phyloP scores from a whole-genome alignment of 2,797 vertebrate species.

The Nasua narica region DNA sequence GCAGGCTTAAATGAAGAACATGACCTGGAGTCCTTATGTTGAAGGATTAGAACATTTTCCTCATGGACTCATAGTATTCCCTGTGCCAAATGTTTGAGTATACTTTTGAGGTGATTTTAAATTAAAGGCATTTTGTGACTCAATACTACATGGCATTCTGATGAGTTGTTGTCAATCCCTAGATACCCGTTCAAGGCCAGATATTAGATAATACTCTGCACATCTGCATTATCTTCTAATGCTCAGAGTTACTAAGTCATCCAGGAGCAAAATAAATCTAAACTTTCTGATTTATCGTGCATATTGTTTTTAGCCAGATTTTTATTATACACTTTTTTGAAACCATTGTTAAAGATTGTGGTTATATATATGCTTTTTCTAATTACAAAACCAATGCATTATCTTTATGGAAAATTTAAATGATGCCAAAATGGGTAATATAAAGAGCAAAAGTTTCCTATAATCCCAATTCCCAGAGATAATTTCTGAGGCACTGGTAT shows the following conservation, averaged over 20 bases:
- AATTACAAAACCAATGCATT: background rate
- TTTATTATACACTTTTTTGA: background rate
- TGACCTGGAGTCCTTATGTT: constrained; percentile 49
- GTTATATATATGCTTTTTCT: background rate
- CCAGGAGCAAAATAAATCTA: constrained; percentile 23
- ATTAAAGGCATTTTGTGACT: constrained; percentile 66
- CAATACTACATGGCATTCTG: constrained; percentile 68
- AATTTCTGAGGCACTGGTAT: constrained; percentile 43
- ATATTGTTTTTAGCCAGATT: constrained; percentile 4
- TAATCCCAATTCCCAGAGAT: constrained; percentile 44
- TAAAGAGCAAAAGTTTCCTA: constrained; percentile 10
- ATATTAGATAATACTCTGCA: constrained; percentile 74
- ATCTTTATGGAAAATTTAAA: background rate
- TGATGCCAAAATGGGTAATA: constrained; percentile 15
- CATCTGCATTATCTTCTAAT: constrained; percentile 75
- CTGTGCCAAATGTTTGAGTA: constrained; percentile 45
- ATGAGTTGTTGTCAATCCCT: constrained; percentile 75
- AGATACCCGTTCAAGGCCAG: constrained; percentile 74
- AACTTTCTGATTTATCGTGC: background rate
- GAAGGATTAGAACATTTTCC: constrained; percentile 68
- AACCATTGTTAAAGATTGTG: background rate
- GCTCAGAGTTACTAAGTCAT: constrained; percentile 65
- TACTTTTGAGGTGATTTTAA: constrained; percentile 58
- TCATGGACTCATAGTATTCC: background rate
- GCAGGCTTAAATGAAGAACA: constrained; percentile 73